Evolutionary conservation across 2,888 invertebrate species (phyloP).

Genomic region (Nezara viridula): DNA sequence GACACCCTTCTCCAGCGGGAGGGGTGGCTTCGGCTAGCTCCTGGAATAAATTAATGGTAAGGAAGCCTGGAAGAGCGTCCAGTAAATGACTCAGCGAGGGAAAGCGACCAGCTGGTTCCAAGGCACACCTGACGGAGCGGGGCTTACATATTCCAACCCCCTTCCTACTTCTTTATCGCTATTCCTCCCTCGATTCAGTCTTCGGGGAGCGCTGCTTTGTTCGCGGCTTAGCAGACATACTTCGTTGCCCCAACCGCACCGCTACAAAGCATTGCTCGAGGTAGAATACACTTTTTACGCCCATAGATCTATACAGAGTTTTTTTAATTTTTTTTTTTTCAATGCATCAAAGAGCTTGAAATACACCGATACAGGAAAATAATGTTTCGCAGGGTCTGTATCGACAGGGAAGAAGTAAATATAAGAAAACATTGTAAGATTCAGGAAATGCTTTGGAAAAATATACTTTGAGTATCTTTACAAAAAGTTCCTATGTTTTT

Average conservation of each 20-base stretch:
- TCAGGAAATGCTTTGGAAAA: background rate
- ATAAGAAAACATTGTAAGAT: background rate
- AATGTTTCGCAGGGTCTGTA: background rate
- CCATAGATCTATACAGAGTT: background rate
- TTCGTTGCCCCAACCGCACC: background rate
- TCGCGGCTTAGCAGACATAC: background rate
- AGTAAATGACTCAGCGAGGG: constrained; percentile 44
- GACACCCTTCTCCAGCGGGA: background rate
- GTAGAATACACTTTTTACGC: background rate
- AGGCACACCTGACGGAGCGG: background rate
- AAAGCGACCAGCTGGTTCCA: background rate
- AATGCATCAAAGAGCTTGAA: background rate
- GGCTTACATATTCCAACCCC: background rate
- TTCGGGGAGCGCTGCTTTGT: background rate
- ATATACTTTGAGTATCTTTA: background rate
- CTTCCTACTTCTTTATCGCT: background rate
- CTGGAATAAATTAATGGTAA: constrained; percentile 38
- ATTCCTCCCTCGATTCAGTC: background rate
- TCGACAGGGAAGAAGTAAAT: background rate
- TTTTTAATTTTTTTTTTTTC: background rate
- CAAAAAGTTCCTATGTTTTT: background rate
- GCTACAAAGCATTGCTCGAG: background rate
- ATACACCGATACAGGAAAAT: background rate
- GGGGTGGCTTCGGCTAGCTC: background rate
- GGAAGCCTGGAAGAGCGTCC: constrained; percentile 21